These are phyloP conservation scores for Porites divaricata DNA, from an alignment of 92 coral and sea anemone species.

Conservation along the genomic window DNA sequence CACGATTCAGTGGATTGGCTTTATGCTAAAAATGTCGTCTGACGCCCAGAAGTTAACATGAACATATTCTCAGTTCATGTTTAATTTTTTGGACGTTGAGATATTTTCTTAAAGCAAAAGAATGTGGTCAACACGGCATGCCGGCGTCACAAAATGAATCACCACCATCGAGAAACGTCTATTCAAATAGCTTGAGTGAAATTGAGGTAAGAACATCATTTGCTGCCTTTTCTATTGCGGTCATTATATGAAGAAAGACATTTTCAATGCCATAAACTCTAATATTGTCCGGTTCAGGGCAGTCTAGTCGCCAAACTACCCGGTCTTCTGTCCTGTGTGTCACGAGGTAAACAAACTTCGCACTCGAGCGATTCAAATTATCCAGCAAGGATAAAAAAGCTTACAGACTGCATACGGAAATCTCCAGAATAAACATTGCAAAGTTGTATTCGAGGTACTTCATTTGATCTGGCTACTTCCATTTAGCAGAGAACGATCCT, in stretches of 20 bases:
- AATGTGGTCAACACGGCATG: conserved; percentile 5
- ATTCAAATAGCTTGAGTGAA: neutral
- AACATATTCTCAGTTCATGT: neutral
- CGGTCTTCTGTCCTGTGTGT: neutral
- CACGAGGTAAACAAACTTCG: conserved; percentile 36
- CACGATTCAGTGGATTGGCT: conserved; percentile 2
- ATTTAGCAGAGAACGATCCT: too few species aligned
- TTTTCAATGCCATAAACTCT: neutral
- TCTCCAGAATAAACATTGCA: neutral
- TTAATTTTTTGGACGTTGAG: neutral
- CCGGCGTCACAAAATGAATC: neutral
- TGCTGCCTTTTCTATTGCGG: neutral
- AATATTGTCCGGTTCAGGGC: neutral
- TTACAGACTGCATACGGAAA: neutral
- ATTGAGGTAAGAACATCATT: conserved; percentile 5
- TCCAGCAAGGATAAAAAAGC: neutral
- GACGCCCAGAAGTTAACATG: neutral
- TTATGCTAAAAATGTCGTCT: neutral
- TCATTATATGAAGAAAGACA: neutral
- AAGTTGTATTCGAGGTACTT: neutral
- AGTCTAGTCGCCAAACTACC: neutral
- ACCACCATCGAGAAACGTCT: neutral
- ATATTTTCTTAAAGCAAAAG: neutral
- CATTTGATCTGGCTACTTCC: neutral
- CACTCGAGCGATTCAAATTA: conserved; percentile 27